Base-by-base conservation (phyloP, 2,797 vertebrate species). In the Melopsittacus undulatus region DNA sequence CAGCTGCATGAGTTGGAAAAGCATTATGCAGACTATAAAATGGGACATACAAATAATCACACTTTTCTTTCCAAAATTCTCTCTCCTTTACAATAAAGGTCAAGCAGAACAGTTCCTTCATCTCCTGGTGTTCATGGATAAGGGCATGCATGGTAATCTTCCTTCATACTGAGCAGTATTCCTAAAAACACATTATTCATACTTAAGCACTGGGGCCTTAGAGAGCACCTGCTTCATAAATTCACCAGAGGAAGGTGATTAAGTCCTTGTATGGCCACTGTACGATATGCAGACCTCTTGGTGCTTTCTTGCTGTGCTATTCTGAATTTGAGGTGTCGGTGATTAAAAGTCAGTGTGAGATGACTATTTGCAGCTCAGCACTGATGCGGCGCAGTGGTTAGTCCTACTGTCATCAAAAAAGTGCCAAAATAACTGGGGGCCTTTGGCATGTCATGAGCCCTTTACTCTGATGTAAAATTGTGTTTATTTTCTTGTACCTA, bases 231-330 rank as follows among this genome's bases (percentile, higher is more conserved):
- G 82, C 90, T 78, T 91, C 32, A 48, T 95, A 97, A 97, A 97
- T 95, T 94, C 86, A 95, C 93, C 94, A 92, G 92, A 95, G 95
- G 91, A 89, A 97, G 91, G 96, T 95, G 90, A 96, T 95, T 97
- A 91, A 88, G 63, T 52, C 66, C 73, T 87, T 89, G 62, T 51
- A 82, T 7, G 62, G 83, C 29, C 74, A 49, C 43, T 67, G 73
- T 59, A 77, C 34, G 66, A 59, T 49, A 62, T 13, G 24, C 78
- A 95, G 89, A 83, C n/a, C 42, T 92, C 92, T 80, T 48, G 59
- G 64, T 85, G 54, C 62, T 94, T 86, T 83, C 36, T 84, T 90
- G 69, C 54, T 83, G 67, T 74, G 77, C 89, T 93, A 20, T 70
- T 94, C 92, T 80, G 90, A 81, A 85, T 89, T 51, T 51, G 77